Percentiles rank a stretch among this genome's conserved stretches.
Conservation (phyloP, 2,113 vertebrate species). For the Nothocercus nigrocapillus region DNA sequence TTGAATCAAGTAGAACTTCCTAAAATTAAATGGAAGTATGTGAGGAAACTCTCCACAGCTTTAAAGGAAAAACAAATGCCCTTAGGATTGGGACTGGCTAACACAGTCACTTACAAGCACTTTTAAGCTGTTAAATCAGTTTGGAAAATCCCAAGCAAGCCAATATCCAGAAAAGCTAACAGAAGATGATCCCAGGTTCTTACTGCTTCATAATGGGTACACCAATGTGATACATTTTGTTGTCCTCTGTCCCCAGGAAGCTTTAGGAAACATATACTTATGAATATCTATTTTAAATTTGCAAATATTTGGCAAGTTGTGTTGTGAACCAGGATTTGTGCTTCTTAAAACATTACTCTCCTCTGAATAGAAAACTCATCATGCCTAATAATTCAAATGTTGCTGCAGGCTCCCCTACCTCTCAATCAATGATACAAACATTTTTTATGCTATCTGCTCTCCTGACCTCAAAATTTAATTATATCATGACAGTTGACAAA, state of each 20-base stretch:
- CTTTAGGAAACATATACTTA: background rate
- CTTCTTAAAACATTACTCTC: background rate
- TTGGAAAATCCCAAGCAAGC: background rate
- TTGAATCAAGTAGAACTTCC: background rate
- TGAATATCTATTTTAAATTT: background rate
- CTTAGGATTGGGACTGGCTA: background rate
- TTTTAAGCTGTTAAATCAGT: background rate
- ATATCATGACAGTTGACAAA: background rate
- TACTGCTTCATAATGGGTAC: accelerated
- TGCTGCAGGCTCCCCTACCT: background rate
- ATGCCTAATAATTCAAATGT: background rate
- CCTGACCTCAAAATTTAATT: background rate
- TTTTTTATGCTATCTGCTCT: background rate
- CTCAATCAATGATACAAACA: background rate
- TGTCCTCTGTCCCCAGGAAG: background rate
- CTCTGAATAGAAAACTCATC: background rate
- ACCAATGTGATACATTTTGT: background rate
- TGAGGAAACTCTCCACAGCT: background rate
- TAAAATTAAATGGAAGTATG: background rate
- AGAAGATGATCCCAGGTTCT: background rate
- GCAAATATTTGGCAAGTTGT: background rate
- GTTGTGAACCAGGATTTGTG: background rate
- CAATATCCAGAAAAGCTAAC: background rate
- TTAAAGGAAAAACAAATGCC: background rate
- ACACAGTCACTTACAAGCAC: background rate